phyloP scores from a whole-genome alignment of 2,797 vertebrate genomes.

The Spinus olivaceus region DNA sequence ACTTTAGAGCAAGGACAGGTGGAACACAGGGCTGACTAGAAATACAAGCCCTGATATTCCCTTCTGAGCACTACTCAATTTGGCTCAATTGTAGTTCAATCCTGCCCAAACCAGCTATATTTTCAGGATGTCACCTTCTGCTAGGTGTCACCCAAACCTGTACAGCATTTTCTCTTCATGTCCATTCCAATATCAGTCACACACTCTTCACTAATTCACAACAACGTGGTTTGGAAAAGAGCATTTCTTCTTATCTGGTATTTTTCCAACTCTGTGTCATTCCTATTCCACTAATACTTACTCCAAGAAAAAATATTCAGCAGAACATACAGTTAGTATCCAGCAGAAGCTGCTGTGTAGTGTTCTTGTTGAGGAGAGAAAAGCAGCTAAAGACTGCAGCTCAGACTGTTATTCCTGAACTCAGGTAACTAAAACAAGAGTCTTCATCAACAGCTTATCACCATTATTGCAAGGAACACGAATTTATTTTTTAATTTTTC shows the following conservation, averaged over 20 bases:
- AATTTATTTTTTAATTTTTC: neutral
- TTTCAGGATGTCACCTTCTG: neutral
- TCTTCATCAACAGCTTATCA: neutral
- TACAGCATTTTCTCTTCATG: neutral
- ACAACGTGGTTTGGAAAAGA: neutral
- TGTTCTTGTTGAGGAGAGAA: neutral
- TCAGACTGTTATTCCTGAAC: neutral
- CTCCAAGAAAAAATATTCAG: neutral
- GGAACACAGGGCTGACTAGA: neutral
- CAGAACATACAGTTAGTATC: neutral
- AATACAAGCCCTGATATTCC: neutral
- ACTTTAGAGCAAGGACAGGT: neutral
- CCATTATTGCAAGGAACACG: neutral
- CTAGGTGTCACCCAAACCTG: neutral
- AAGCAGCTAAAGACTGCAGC: neutral
- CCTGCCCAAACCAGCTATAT: neutral
- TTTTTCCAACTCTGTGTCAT: neutral
- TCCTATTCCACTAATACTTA: neutral
- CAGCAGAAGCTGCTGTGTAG: neutral
- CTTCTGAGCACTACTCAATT: neutral
- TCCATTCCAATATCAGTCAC: neutral
- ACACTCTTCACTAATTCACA: neutral
- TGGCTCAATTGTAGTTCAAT: neutral
- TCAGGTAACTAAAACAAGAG: neutral
- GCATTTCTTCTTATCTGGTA: neutral